phyloP scores from a whole-genome alignment of 2,888 invertebrate species.

The Hydrotaea diabolus region DNA sequence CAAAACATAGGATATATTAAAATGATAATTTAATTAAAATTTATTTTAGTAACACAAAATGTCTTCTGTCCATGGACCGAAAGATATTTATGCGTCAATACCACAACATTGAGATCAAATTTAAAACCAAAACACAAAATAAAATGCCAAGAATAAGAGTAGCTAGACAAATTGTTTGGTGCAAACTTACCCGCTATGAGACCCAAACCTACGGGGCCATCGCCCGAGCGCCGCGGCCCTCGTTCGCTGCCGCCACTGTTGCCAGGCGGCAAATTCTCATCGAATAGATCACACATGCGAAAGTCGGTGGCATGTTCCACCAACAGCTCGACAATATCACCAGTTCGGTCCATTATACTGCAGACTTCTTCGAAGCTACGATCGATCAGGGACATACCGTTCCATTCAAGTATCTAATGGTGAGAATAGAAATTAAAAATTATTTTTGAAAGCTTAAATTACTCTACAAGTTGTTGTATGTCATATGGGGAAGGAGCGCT shows the following conservation, averaged over 20 bases:
- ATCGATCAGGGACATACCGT: conserved; percentile 92
- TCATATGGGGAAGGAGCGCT: no score
- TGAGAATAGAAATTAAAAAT: neutral
- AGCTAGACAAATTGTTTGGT: no score
- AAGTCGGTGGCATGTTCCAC: conserved; percentile 91
- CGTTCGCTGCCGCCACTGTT: conserved; percentile 78
- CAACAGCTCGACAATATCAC: conserved; percentile 91
- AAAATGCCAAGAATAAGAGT: neutral
- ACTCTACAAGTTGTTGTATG: no score
- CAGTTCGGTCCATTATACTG: conserved; percentile 92
- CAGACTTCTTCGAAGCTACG: conserved; percentile 96
- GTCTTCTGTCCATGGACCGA: conserved; percentile 27
- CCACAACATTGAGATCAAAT: conserved; percentile 53
- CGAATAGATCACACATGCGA: conserved; percentile 86
- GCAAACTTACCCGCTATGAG: conserved; percentile 79
- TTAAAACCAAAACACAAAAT: neutral
- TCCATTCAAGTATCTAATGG: conserved; percentile 93
- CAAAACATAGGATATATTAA: conserved; percentile 10
- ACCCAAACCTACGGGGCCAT: conserved; percentile 80
- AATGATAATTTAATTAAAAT: no score
- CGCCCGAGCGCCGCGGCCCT: conserved; percentile 80
- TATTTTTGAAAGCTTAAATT: no score
- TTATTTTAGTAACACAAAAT: conserved; percentile 53
- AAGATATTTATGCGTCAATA: conserved; percentile 53
- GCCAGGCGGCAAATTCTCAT: conserved; percentile 85